phyloP scores from a whole-genome alignment of 2,797 vertebrate species.

The Botia kubotai region DNA sequence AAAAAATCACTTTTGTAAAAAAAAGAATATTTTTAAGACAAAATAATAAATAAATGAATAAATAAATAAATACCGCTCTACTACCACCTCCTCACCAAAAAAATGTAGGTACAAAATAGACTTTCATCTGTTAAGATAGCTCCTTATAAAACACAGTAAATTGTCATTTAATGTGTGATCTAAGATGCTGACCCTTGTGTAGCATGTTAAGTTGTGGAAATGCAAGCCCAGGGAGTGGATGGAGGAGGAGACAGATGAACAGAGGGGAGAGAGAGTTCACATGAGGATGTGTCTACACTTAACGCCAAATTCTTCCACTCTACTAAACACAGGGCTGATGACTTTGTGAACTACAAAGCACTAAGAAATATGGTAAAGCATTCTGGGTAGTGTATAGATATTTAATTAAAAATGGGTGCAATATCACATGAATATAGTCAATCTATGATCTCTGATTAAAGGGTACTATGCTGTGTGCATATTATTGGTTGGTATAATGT shows the following conservation, averaged over 20 bases:
- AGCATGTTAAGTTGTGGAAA: conserved; percentile 19
- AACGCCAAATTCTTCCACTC: conserved; percentile 45
- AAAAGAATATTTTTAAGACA: no score
- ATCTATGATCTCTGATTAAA: conserved; percentile 7
- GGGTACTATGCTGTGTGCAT: background rate
- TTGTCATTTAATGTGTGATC: conserved; percentile 17
- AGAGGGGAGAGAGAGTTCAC: conserved; percentile 30
- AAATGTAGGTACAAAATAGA: background rate
- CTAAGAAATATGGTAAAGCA: conserved; percentile 28
- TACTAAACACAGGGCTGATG: conserved; percentile 37
- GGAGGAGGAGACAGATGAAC: conserved; percentile 12
- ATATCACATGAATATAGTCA: background rate
- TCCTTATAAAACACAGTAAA: conserved; percentile 12
- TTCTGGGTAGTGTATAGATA: background rate
- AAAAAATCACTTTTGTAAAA: no score
- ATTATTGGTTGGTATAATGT: background rate
- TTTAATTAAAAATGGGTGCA: conserved; percentile 5
- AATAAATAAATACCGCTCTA: no score
- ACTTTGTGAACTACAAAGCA: conserved; percentile 29
- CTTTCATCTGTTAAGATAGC: conserved; percentile 19
- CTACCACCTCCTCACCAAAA: no score
- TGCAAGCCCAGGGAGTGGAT: background rate
- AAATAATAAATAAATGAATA: no score
- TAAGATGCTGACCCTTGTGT: conserved; percentile 25
- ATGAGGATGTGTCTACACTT: conserved; percentile 42